Base-by-base conservation (phyloP, 2,797 vertebrate genomes). In the Setipinna tenuifilis region DNA sequence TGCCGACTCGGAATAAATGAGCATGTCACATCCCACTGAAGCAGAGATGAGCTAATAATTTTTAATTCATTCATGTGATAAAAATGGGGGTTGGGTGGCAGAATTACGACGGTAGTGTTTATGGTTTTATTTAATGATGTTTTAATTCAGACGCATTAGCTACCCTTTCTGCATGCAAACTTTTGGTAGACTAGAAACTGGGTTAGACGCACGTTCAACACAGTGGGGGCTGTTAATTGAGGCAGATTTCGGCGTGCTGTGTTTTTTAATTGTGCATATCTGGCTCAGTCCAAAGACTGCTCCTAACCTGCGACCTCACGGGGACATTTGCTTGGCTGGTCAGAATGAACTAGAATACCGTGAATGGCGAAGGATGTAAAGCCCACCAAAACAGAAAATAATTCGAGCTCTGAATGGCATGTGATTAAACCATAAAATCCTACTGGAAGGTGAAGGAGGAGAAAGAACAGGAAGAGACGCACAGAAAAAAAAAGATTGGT, bases 371-470 rank as follows among this genome's bases (percentile, higher is more conserved):
- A 44, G 31, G 41, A 78, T 78, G 21, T 44, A 21, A 44, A 78
- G 71, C 50, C 50, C 10, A 78, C 31, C 35, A 78, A 14, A 71
- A 35, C 25, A 16, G 61, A 65, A 12, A 16, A 71, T 71, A n/a
- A 35, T 17, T 35, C 19, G 28, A 35, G 68, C 12, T 75, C 17
- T 0, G 16, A 78, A 6, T 44, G 31, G 3, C 71, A 44, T 78
- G 28, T 14, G 25, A 44, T 41, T 44, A 78, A 44, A 78, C 2
- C 31, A 78, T 78, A 0, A 44, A 78, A 78, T 78, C 35, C 71
- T 35, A 19, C 62, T 75, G 71, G 81, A 82, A 85, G 85, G 71
- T 85, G 83, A 81, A 71, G 81, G 62, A 68, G 46, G 50, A 54
- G 71, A 78, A 44, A 78, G 71, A 78, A 6, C 71, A 44, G 19